Evolutionary conservation across 2,797 vertebrate genomes (phyloP), one percentile per base, ranked within the genome.

Genomic region (Microhierax caerulescens): DNA sequence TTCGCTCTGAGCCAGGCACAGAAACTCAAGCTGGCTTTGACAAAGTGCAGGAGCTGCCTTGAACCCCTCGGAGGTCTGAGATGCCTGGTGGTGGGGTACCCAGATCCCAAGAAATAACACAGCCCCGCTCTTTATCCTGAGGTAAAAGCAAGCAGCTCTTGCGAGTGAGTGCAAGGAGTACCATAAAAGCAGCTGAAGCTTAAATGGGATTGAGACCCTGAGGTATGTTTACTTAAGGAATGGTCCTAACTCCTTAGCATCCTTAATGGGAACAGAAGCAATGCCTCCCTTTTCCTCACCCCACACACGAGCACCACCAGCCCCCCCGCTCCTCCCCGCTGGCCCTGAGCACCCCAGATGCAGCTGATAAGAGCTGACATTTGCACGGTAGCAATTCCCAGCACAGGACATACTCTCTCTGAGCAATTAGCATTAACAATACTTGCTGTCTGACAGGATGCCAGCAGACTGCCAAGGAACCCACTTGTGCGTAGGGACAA

Each of bases 381-480:
- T 81, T 92, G 86, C 90, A 92, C 37, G 0, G 88, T 43, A 89
- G 93, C 77, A 74, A 87, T 87, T 92, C 88, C 60, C 92, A 95
- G 88, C 27, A 20, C 65, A 72, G 92, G 90, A 87, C 36, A 22
- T 2, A 43, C 20, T 67, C 85, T 76, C 60, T 70, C 60, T 3
- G 4, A 86, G 83, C 88, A 95, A 93, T 89, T 56, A 77, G 70
- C 60, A 20, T 70, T 11, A 47, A 75, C 88, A 93, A 80, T 80
- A 7, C 41, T 67, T 15, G 59, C 63, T 47, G 72, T 27, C 67
- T 94, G 80, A 85, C 72, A 77, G 78, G 80, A 79, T 47, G 68
- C 94, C 96, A 95, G 87, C 61, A 84, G 78, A 20, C 75, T 90
- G 96, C 77, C 81, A 75, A 59, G 88, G 83, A 95, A 6, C 37